phyloP scores from a whole-genome alignment of 2,888 invertebrate genomes.

The Drosophila sordidula region DNA sequence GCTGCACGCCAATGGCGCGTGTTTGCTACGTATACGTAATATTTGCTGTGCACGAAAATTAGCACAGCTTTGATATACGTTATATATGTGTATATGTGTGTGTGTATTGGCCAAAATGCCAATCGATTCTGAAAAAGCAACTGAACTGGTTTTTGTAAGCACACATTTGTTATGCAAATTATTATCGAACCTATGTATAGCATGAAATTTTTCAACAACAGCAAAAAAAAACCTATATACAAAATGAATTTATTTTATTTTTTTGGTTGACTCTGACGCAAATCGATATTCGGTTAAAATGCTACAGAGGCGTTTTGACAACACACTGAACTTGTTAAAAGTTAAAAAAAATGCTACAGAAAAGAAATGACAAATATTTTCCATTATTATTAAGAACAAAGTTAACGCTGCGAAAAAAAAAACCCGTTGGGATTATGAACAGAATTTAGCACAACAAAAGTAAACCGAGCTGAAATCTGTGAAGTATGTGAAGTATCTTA shows the following conservation, averaged over 20 bases:
- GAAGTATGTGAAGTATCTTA: background rate
- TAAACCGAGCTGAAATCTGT: background rate
- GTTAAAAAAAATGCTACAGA: background rate
- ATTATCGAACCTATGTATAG: slow-evolving; percentile 42
- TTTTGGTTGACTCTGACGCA: slow-evolving; percentile 42
- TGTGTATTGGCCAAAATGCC: slow-evolving; percentile 40
- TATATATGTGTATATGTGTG: slow-evolving; percentile 9
- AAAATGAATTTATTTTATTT: background rate
- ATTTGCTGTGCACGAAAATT: slow-evolving; percentile 61
- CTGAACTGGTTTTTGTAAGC: slow-evolving; percentile 66
- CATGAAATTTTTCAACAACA: slow-evolving; percentile 30
- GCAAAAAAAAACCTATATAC: slow-evolving; percentile 11
- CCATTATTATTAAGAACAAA: slow-evolving; percentile 12
- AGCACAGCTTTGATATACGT: slow-evolving; percentile 56
- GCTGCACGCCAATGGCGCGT: slow-evolving; percentile 37
- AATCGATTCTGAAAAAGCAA: slow-evolving; percentile 59
- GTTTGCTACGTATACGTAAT: slow-evolving; percentile 66
- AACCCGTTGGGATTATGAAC: background rate
- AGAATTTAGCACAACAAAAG: background rate
- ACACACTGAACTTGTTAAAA: slow-evolving; percentile 4
- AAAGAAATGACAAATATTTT: background rate
- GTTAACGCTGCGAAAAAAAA: slow-evolving; percentile 1
- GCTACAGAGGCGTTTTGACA: slow-evolving; percentile 19
- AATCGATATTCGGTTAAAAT: slow-evolving; percentile 35
- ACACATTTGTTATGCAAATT: slow-evolving; percentile 61